Conservation (phyloP, 2,888 invertebrate genomes). For the Heliconius hortense region DNA sequence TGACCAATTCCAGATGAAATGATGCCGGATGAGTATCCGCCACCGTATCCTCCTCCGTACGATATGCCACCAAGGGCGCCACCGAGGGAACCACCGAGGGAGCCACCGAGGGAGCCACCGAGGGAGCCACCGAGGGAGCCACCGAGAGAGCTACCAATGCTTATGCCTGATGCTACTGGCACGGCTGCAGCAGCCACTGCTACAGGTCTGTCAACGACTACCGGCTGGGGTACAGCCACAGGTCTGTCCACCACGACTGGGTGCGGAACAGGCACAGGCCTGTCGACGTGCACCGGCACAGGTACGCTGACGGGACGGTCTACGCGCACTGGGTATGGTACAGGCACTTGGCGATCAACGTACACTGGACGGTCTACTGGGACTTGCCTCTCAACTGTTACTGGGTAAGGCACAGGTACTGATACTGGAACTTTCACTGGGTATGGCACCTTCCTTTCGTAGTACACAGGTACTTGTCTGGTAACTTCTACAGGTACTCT, state of each 20-base stretch:
- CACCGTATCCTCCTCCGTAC: conserved; percentile 27
- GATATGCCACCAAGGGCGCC: conserved; percentile 22
- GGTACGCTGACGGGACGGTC: conserved; percentile 82
- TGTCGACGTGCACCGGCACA: conserved; percentile 82
- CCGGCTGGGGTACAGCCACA: conserved; percentile 69
- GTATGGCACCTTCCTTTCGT: conserved; percentile 75
- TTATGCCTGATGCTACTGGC: conserved; percentile 32
- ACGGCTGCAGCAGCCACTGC: conserved; percentile 47
- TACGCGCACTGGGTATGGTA: conserved; percentile 80
- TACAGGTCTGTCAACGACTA: conserved; percentile 59
- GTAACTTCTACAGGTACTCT: conserved; percentile 78
- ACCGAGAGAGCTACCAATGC: conserved; percentile 22
- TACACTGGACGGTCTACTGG: conserved; percentile 82
- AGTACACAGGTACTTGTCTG: conserved; percentile 74
- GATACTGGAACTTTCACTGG: conserved; percentile 78
- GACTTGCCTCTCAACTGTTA: conserved; percentile 81
- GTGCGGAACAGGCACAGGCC: conserved; percentile 66
- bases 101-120: conserved; percentile 10
- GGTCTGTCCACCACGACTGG: conserved; percentile 55
- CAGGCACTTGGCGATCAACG: conserved; percentile 79
- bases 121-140: conserved; percentile 17
- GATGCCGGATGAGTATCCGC: conserved; percentile 24
- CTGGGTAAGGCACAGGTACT: conserved; percentile 83
- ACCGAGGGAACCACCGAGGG: conserved; percentile 7
- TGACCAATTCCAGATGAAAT: conserved; percentile 28